Evolutionary conservation across 1,140 invertebrate genomes (phyloP), one percentile per base, ranked within the genome.

Genomic region (Babylonia areolata): DNA sequence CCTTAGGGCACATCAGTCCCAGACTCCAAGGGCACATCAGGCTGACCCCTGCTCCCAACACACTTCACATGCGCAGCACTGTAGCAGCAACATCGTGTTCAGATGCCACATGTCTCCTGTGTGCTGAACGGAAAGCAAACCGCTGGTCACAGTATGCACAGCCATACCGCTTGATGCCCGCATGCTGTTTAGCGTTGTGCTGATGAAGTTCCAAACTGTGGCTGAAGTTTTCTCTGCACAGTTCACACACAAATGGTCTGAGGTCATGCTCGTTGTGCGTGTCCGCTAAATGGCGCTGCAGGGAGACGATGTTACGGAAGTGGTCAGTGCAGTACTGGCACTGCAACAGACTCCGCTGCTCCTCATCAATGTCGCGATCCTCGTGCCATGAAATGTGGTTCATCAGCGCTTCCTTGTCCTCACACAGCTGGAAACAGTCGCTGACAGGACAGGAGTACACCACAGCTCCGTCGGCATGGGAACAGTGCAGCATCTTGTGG

Each of bases 301-400:
- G 39, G 3, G 82, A 73, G 28, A 73, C 33, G 23, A 73, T 84
- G 82, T 73, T 84, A 15, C 82, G 35, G 82, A 84, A 84, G 35
- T 15, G 64, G n/a, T 69, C 39, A 33, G 15, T 33, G 40, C 82
- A 84, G 23, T 71, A 17, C 1, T 20, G 35, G 69, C 82, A 84
- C 15, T 31, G 23, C 64, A 73, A 64, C 23, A 73, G 40, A 33
- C 35, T 73, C 17, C 42, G 17, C 28, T 84, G 33, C 28, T 84
- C 82, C 40, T 84, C 82, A 0, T 73, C 82, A 1, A 84, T n/a
- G 64, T 84, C 82, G 2, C 64, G 82, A 40, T 84, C 82, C 33
- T 84, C 82, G 28, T 84, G 82, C 82, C 82, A 84, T 2, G 82
- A 84, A 20, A 84, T 84, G 40, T 84, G 82, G 37, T 84, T 64